Evolutionary conservation across 1,140 invertebrate species (phyloP), one percentile per base, ranked within the genome.

Genomic region (Papilio polytes): DNA sequence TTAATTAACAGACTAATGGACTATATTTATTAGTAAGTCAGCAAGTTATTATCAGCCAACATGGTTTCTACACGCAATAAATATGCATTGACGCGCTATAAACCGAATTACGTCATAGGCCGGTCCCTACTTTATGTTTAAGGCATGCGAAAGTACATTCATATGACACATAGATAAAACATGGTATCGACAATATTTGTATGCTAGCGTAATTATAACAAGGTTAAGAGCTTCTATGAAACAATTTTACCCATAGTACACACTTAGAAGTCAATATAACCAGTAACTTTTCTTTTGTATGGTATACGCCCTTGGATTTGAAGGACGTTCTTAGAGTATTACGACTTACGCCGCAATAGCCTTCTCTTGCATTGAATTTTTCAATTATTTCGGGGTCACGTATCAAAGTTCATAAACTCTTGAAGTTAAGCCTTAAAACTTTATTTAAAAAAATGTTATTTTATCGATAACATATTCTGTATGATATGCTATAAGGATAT

Each of bases 71-170:
- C 86, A 78, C 83, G 74, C 83, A 83, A 81, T 86, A 85, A 86
- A 85, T 88, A 87, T 89, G 85, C 85, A 87, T 85, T 88, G 81
- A 84, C 85, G 84, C 86, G 87, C 89, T 87, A 89, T 86, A 89
- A 85, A 84, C 80, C 59, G 81, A 72, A 86, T 91, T 89, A 89
- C 89, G 88, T 91, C 89, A 91, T 90, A 70, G 70, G 78, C 79
- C 73, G 80, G 80, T 56, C 74, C 74, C 48, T 74, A 46, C 73
- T 76, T 63, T 22, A 51, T 74, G 36, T 51, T 76, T 76, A 26
- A 76, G 74, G 74, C 48, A 31, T 51, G 48, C 74, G 48, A 63
- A 63, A 31, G 53, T 26, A 63, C 59, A 26, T 63, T 63, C 51
- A 53, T 56, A 20, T 56, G 53, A 56, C 53, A 56, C 53, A 56